Conservation (phyloP, 2,888 invertebrate genomes). For the Hydroisotoma schaefferi region DNA sequence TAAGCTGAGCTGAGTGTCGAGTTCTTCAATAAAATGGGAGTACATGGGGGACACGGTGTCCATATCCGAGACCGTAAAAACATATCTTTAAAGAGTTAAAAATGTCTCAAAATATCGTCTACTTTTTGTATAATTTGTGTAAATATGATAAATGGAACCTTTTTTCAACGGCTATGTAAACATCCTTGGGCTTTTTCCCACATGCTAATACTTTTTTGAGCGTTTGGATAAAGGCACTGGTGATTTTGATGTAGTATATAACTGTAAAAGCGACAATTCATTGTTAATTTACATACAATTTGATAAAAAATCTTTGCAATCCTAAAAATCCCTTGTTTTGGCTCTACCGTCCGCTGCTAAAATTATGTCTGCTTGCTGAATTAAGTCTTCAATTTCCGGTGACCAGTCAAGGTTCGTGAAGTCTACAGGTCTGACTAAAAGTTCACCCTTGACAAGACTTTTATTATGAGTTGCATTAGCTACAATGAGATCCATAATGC, state of each 20-base stretch:
- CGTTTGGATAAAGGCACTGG: slow-evolving; percentile 72
- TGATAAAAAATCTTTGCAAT: not conserved
- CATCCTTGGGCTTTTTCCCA: slow-evolving; percentile 58
- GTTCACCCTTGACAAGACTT: slow-evolving; percentile 59
- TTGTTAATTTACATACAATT: slow-evolving; percentile 10
- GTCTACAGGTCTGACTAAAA: slow-evolving; percentile 63
- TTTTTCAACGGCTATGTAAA: slow-evolving; percentile 77
- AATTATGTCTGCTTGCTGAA: slow-evolving; percentile 63
- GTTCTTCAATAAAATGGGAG: slow-evolving; percentile 69
- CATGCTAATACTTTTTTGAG: slow-evolving; percentile 64
- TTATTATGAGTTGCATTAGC: slow-evolving; percentile 66
- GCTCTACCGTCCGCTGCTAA: slow-evolving; percentile 77
- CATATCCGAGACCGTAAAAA: slow-evolving; percentile 75
- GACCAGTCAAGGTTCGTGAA: slow-evolving; percentile 64
- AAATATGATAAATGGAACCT: slow-evolving; percentile 51
- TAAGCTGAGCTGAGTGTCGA: slow-evolving; percentile 53
- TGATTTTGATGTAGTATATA: slow-evolving; percentile 77
- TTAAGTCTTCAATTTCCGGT: slow-evolving; percentile 56
- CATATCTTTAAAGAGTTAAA: slow-evolving; percentile 58
- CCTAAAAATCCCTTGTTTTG: slow-evolving; percentile 12
- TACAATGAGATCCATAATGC: slow-evolving; percentile 68
- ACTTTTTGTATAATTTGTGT: not conserved
- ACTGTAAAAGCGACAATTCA: slow-evolving; percentile 58
- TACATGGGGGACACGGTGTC: slow-evolving; percentile 83
- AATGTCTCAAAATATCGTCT: not conserved